Conservation (phyloP, 2,888 invertebrate genomes). For the Conistra vaccinii region DNA sequence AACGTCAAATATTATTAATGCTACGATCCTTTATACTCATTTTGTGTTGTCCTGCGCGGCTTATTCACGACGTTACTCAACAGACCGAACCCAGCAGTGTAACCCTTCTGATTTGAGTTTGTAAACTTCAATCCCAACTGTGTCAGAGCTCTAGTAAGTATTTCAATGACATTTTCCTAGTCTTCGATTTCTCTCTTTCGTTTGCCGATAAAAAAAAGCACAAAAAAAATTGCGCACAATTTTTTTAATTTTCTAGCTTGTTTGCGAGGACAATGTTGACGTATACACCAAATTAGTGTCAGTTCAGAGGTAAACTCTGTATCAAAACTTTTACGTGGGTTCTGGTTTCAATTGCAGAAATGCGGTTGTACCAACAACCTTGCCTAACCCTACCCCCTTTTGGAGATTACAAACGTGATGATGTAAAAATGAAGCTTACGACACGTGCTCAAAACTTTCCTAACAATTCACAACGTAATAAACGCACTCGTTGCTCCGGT, state of each 20-base stretch:
- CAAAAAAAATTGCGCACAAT: not conserved
- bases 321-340: not conserved
- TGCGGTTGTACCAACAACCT: not conserved
- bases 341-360: not conserved
- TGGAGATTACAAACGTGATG: not conserved
- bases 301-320: not conserved
- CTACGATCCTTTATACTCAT: not conserved
- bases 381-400: not conserved
- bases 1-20: not conserved
- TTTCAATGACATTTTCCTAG: not conserved
- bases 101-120: too few species aligned
- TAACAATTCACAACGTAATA: not conserved
- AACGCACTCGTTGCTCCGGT: not conserved
- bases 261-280: not conserved
- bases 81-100: not conserved
- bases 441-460: not conserved
- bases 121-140: not conserved
- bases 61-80: not conserved
- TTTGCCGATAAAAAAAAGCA: not conserved
- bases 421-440: not conserved
- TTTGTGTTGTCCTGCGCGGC: not conserved
- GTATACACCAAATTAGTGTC: not conserved
- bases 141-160: not conserved
- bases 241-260: not conserved
- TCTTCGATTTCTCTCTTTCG: not conserved